Conservation (phyloP, 2,888 invertebrate species). For the Lycaena phlaeas region DNA sequence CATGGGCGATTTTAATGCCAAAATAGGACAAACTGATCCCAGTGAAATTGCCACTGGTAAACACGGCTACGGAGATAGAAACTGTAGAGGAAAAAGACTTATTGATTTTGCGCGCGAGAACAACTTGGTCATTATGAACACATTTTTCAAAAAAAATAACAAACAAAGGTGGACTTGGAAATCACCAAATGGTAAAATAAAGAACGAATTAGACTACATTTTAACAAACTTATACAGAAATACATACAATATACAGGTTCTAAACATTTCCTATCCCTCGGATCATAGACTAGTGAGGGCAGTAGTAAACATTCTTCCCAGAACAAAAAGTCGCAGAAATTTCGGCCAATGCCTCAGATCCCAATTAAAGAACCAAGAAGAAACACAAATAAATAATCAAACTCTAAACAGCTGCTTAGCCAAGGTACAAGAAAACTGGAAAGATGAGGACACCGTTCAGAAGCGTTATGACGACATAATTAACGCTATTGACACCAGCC, state of each 20-base stretch:
- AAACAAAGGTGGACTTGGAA: conserved; percentile 1
- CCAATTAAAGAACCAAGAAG: not conserved
- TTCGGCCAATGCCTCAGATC: not conserved
- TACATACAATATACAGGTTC: not conserved
- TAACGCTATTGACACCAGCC: not conserved
- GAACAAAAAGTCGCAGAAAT: not conserved
- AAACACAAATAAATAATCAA: not conserved
- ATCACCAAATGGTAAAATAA: not conserved
- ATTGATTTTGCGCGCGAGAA: not conserved
- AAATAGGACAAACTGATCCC: not conserved
- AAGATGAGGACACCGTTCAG: not conserved
- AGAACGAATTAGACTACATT: conserved; percentile 5
- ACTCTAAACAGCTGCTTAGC: not conserved
- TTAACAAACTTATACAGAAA: not conserved
- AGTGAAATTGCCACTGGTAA: not conserved
- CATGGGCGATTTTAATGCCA: too few species aligned
- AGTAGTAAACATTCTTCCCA: not conserved
- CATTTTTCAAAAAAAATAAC: not conserved
- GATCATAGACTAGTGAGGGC: conserved; percentile 5
- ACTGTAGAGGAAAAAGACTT: not conserved
- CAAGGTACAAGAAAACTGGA: not conserved
- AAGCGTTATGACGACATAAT: not conserved
- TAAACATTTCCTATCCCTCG: conserved; percentile 4
- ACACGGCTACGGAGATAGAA: conserved; percentile 1
- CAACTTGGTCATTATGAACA: not conserved